phyloP scores from a whole-genome alignment of 2,888 invertebrate genomes.

The Toxonevra muliebris region DNA sequence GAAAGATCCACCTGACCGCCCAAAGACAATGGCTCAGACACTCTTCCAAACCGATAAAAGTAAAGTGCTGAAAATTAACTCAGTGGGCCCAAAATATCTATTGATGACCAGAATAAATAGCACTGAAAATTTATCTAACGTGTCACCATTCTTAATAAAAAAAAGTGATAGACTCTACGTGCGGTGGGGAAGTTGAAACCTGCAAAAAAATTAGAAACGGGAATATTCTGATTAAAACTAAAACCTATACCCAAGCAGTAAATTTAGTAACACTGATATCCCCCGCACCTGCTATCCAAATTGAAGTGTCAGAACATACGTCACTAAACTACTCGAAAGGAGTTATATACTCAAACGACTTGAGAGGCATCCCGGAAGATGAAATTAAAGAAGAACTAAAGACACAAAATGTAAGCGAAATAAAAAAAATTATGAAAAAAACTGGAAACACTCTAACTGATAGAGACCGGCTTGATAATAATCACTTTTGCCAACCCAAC shows the following conservation, averaged over 20 bases:
- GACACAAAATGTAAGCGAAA: conserved; percentile 21
- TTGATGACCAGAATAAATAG: too few relatives aligned
- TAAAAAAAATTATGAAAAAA: conserved; percentile 23
- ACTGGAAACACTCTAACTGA: conserved; percentile 1
- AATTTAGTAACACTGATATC: conserved; percentile 20
- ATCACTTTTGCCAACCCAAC: conserved; percentile 18
- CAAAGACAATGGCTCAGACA: too few relatives aligned
- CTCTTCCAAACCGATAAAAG: too few relatives aligned
- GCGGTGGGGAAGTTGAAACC: conserved; percentile 19
- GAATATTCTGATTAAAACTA: conserved; percentile 26
- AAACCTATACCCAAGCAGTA: conserved; percentile 16
- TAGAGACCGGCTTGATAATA: conserved; percentile 27
- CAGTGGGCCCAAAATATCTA: too few relatives aligned
- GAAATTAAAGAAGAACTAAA: conserved; percentile 23
- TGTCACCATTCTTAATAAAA: too few relatives aligned
- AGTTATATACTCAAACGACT: conserved; percentile 24
- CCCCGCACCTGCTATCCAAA: conserved; percentile 16
- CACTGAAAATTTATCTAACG: too few relatives aligned
- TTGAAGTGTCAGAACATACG: conserved; percentile 23
- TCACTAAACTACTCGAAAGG: conserved; percentile 24
- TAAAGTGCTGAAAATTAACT: too few relatives aligned
- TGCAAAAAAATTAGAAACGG: conserved; percentile 27
- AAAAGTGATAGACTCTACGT: conserved; percentile 20
- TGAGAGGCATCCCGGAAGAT: conserved; percentile 26
- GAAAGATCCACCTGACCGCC: too few relatives aligned